Percentiles rank a stretch among this genome's conserved stretches.
phyloP scores from a whole-genome alignment of 1,140 invertebrate species.

The Delia radicum region DNA sequence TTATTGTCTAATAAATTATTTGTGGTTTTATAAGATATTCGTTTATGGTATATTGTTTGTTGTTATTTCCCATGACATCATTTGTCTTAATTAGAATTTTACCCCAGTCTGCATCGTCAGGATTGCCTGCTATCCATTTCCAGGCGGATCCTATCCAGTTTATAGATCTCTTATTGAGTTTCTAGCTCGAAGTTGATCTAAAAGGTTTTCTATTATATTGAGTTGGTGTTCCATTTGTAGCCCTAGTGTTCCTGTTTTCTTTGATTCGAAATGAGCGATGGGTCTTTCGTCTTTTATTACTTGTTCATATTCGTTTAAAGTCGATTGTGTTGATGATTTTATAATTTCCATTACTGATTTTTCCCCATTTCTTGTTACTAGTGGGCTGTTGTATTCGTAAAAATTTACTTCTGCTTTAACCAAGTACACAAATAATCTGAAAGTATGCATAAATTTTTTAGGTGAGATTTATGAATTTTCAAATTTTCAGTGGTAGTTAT shows the following conservation, averaged over 20 bases:
- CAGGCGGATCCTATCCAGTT: slow-evolving; percentile 17
- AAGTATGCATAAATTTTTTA: no score
- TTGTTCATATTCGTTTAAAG: not conserved
- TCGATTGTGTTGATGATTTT: not conserved
- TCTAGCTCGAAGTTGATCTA: not conserved
- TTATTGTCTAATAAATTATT: no score
- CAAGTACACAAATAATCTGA: no score
- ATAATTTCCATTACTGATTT: not conserved
- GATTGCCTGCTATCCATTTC: slow-evolving; percentile 23
- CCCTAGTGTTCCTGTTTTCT: no score
- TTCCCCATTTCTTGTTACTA: not conserved
- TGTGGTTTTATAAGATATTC: not conserved
- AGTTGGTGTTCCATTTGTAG: not conserved
- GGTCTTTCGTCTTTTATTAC: not conserved
- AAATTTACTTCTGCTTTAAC: not conserved
- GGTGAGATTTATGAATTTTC: no score
- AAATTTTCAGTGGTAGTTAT: no score
- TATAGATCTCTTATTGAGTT: no score
- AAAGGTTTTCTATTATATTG: not conserved
- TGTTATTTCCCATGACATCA: slow-evolving; percentile 1
- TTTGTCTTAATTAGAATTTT: no score
- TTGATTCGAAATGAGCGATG: not conserved
- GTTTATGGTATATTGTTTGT: slow-evolving; percentile 20
- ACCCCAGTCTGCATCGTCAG: no score
- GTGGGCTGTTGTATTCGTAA: not conserved